phyloP scores from a whole-genome alignment of 2,113 vertebrate genomes.

The Hippocampus zosterae region DNA sequence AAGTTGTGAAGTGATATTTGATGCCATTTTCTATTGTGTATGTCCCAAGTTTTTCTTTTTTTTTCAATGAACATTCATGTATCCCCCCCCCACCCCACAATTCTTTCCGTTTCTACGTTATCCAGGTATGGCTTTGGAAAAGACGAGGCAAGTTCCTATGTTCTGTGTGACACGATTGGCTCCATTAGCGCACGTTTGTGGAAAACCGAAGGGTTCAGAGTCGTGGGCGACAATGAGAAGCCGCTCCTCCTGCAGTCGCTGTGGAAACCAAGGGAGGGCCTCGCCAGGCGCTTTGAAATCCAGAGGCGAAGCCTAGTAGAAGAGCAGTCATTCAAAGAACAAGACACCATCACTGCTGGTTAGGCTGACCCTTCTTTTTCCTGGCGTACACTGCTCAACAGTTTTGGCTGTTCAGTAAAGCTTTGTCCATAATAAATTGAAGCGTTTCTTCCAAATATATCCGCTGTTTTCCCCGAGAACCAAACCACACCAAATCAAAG shows the following conservation, averaged over 20 bases:
- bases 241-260: slow-evolving; percentile 78
- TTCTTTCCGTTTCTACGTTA: background rate
- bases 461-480: slow-evolving; percentile 38
- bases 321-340: slow-evolving; percentile 69
- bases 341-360: slow-evolving; percentile 78
- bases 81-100: too few relatives aligned
- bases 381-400: slow-evolving; percentile 11
- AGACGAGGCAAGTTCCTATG: slow-evolving; percentile 60
- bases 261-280: slow-evolving; percentile 79
- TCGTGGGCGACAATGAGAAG: slow-evolving; percentile 75
- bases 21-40: too few relatives aligned
- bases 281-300: slow-evolving; percentile 76
- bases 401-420: slow-evolving; percentile 19
- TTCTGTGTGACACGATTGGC: slow-evolving; percentile 77
- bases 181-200: slow-evolving; percentile 58
- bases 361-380: slow-evolving; percentile 31
- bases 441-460: slow-evolving; percentile 28
- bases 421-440: slow-evolving; percentile 19
- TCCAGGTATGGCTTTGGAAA: slow-evolving; percentile 73
- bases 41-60: too few relatives aligned
- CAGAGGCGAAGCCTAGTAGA: slow-evolving; percentile 69
- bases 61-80: too few relatives aligned
- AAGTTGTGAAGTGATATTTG: too few relatives aligned
- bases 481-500: slow-evolving; percentile 46
- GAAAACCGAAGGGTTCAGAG: slow-evolving; percentile 72